Percentiles rank a stretch among this genome's conserved stretches.
Evolutionary conservation across 1,140 invertebrate genomes (phyloP).

Genomic region (Colletes latitarsis): DNA sequence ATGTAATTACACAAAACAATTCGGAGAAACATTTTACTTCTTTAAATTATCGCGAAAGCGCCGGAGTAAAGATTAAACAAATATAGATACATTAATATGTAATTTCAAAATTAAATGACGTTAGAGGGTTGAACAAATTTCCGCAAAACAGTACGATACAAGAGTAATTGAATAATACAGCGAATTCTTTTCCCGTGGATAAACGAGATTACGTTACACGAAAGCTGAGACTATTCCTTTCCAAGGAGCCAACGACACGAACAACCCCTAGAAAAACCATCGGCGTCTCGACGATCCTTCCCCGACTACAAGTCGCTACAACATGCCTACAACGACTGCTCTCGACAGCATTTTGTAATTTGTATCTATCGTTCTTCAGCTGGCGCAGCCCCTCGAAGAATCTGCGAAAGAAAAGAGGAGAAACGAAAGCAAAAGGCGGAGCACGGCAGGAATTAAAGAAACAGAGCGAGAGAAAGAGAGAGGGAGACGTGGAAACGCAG

Average conservation of each 20-base stretch:
- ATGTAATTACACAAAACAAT: too few relatives aligned
- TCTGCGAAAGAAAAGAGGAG: slow-evolving; percentile 40
- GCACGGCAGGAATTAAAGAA: slow-evolving; percentile 11
- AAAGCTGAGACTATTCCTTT: not conserved
- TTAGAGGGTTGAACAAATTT: too few relatives aligned
- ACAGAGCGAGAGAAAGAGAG: not conserved
- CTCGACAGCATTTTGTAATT: slow-evolving; percentile 38
- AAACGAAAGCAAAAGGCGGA: slow-evolving; percentile 23
- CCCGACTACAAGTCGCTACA: slow-evolving; percentile 10
- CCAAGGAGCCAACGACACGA: not conserved
- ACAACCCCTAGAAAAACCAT: slow-evolving; percentile 39
- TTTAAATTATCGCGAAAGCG: too few relatives aligned
- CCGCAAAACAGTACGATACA: too few relatives aligned
- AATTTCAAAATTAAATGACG: too few relatives aligned
- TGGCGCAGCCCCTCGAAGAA: slow-evolving; percentile 20
- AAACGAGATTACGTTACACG: slow-evolving; percentile 4
- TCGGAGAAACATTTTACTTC: too few relatives aligned
- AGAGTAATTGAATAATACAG: not conserved
- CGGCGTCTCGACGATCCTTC: not conserved
- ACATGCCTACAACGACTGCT: not conserved
- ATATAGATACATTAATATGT: too few relatives aligned
- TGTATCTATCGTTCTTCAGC: slow-evolving; percentile 53
- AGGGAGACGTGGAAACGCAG: slow-evolving; percentile 30
- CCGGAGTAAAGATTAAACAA: too few relatives aligned
- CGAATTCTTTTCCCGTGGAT: not conserved